Conservation (phyloP, 2,113 vertebrate genomes). For the Psilopogon haemacephalus region DNA sequence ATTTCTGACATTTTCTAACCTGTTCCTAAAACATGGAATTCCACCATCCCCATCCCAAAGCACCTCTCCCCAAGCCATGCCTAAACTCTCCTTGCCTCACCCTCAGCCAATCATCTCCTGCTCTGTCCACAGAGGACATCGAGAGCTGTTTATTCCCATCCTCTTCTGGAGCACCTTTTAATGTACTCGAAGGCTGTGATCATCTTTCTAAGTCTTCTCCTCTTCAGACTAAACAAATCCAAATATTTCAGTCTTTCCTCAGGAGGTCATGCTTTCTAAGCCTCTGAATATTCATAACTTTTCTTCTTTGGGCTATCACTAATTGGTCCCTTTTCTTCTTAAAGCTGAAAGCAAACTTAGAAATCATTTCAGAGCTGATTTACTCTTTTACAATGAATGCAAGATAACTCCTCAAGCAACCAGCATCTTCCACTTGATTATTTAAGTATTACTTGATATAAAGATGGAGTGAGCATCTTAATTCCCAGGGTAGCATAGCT, state of each 20-base stretch:
- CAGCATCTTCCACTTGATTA: background rate
- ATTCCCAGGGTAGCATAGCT: background rate
- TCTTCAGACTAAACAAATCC: constrained; percentile 3
- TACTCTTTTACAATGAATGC: background rate
- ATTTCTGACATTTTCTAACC: background rate
- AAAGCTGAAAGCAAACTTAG: constrained; percentile 4
- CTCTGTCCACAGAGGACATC: background rate
- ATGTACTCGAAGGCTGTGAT: background rate
- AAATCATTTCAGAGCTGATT: background rate
- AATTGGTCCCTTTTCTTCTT: constrained; percentile 12
- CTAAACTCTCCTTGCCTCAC: background rate
- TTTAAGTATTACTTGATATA: background rate
- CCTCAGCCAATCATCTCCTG: background rate
- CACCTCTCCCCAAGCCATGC: background rate
- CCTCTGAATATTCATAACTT: constrained; percentile 48
- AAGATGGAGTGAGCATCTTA: background rate
- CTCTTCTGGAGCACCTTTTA: background rate
- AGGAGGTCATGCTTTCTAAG: constrained; percentile 11
- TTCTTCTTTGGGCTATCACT: constrained; percentile 44
- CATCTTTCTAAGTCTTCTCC: background rate
- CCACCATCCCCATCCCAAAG: background rate
- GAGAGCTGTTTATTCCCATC: background rate
- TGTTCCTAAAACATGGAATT: background rate
- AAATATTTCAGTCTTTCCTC: constrained; percentile 15
- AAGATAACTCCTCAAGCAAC: background rate